Conservation (phyloP, 2,113 vertebrate genomes). For the Heptranchias perlo region DNA sequence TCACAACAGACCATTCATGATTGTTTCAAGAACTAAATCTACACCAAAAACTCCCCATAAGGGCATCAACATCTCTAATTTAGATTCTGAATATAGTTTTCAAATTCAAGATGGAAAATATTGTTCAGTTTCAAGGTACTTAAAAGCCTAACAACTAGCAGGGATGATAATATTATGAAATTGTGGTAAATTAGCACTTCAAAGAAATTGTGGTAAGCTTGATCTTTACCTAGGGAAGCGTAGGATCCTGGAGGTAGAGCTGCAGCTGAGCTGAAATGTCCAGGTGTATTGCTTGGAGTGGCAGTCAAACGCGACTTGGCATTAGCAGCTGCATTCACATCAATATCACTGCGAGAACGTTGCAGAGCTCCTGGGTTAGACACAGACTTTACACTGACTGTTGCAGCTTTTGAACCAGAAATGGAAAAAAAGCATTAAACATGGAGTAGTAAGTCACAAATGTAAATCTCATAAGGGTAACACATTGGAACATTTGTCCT, state of each 20-base stretch:
- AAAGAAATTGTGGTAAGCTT: background rate
- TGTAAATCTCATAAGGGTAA: background rate
- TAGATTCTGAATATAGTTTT: background rate
- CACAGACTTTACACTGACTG: conserved; percentile 70
- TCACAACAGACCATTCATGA: background rate
- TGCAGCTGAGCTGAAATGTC: conserved; percentile 76
- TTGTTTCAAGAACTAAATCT: background rate
- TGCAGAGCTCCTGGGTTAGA: conserved; percentile 82
- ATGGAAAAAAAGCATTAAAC: conserved; percentile 7
- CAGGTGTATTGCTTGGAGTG: conserved; percentile 63
- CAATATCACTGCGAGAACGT: conserved; percentile 91
- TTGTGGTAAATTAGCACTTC: background rate
- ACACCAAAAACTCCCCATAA: background rate
- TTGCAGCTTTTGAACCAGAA: conserved; percentile 66
- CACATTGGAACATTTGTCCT: background rate
- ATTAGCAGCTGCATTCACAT: conserved; percentile 91
- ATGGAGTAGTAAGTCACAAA: background rate
- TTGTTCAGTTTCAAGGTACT: background rate
- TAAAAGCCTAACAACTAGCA: background rate
- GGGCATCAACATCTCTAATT: background rate
- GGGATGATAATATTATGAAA: background rate
- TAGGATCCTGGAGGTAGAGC: conserved; percentile 94
- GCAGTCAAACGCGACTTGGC: conserved; percentile 86
- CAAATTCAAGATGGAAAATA: background rate
- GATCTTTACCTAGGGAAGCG: conserved; percentile 83